Evolutionary conservation across 2,888 invertebrate species (phyloP).

Genomic region (Cephalotes varians): DNA sequence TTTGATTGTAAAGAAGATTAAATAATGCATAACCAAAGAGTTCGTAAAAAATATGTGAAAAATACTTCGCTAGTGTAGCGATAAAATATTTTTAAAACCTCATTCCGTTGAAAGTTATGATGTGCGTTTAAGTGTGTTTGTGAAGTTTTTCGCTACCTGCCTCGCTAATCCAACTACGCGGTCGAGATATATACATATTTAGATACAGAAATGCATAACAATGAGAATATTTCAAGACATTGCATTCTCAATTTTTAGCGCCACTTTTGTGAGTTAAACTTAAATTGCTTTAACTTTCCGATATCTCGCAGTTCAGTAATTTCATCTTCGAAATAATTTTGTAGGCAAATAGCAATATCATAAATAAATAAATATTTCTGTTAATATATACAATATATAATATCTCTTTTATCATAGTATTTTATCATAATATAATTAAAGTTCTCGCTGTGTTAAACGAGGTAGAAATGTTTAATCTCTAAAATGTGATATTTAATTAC

Average conservation of each 20-base stretch:
- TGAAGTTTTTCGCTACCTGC: constrained; percentile 63
- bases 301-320: constrained; percentile 15
- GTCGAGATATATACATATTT: constrained; percentile 66
- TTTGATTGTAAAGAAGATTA: neutral
- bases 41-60: constrained; percentile 3
- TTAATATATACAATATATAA: no score
- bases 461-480: neutral
- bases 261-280: constrained; percentile 52
- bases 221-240: constrained; percentile 65
- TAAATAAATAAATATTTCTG: constrained; percentile 1
- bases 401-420: neutral
- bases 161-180: constrained; percentile 65
- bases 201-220: constrained; percentile 73
- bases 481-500: constrained; percentile 6
- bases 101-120: constrained; percentile 51
- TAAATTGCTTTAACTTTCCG: constrained; percentile 48
- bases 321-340: constrained; percentile 33
- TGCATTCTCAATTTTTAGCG: constrained; percentile 48
- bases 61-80: constrained; percentile 38
- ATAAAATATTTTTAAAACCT: constrained; percentile 49
- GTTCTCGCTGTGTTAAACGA: neutral
- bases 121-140: constrained; percentile 53
- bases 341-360: constrained; percentile 20
- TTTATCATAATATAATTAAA: constrained; percentile 1
- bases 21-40: neutral